Conservation (phyloP, 2,797 vertebrate species). For the Kryptopterus vitreolus region DNA sequence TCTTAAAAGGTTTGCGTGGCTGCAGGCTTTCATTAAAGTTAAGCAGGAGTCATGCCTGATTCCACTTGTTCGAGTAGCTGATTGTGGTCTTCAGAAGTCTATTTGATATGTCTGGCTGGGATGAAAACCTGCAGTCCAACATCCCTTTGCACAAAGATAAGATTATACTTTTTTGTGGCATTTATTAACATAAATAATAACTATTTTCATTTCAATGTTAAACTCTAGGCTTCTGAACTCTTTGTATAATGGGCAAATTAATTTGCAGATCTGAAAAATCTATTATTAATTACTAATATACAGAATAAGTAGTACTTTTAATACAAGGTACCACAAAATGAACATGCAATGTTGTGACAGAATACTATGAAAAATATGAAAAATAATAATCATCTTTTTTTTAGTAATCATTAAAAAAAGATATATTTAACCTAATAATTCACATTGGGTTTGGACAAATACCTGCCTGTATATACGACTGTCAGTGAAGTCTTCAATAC, state of each 20-base stretch:
- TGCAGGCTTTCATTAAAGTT: slow-evolving; percentile 1
- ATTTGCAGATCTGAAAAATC: background rate
- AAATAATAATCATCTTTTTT: too few species aligned
- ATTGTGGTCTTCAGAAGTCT: background rate
- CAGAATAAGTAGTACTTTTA: background rate
- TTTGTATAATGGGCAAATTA: background rate
- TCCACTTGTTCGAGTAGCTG: slow-evolving; percentile 12
- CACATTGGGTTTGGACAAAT: slow-evolving; percentile 39
- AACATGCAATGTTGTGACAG: background rate
- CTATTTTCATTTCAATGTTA: background rate
- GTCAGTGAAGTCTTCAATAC: slow-evolving; percentile 25
- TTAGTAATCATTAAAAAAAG: too few species aligned
- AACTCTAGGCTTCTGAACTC: background rate
- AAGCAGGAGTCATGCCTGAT: slow-evolving; percentile 10
- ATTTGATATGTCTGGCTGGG: slow-evolving; percentile 1
- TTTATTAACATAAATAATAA: background rate
- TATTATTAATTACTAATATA: background rate
- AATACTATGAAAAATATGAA: background rate
- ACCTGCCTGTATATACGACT: slow-evolving; percentile 42
- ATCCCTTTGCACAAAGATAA: background rate
- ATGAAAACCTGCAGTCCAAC: background rate
- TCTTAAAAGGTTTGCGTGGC: slow-evolving; percentile 8
- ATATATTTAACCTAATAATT: slow-evolving; percentile 34
- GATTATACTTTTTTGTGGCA: too few species aligned
- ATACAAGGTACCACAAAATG: background rate